Base-by-base conservation (phyloP, 2,113 vertebrate genomes). In the Plecturocebus donacophilus region DNA sequence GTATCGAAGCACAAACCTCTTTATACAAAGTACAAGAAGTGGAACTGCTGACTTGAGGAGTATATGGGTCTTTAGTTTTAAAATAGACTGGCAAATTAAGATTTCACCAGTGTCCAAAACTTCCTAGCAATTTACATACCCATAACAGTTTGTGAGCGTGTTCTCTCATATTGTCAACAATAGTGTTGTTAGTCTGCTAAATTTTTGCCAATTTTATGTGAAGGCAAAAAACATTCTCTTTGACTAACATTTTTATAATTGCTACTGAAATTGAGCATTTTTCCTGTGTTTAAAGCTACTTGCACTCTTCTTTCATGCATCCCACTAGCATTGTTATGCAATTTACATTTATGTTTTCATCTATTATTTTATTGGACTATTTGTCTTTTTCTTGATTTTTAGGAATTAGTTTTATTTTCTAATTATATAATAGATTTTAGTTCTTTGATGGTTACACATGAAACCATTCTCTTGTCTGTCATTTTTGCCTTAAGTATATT, bases 311-410 rank as follows among this genome's bases (percentile, higher is more conserved):
- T 38, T 64, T 64, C 2, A 2, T 64, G 27, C 61, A 64, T 64
- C 61, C 61, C 27, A 3, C 61, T 32, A 30, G 12, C 27, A 27
- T 64, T 64, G 61, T 30, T 30, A 54, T 87, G 38, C 83, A 90
- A 92, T 64, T 7, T 68, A 19, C 30, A 12, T 58, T 70, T 75
- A 16, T 71, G 19, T 87, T 88, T 64, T 42, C 30, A 47, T 45
- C 38, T 84, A 9, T 70, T 80, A 86, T 49, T 86, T 71, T 71
- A 12, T 85, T 81, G 20, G 27, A 54, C 27, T 52, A 10, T 23
- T 92, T 83, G 38, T 90, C 42, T 79, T 80, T 93, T 79, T 73
- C 70, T 93, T 52, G 87, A 66, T 75, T 73, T 83, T 90, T 56
- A 83, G 61, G 3, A 66, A 54, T 92, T 35, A 23, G 61, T 61